These are phyloP conservation scores for Taenioides sp. DNA, from an alignment of 2,797 vertebrate species.

Conservation along the genomic window DNA sequence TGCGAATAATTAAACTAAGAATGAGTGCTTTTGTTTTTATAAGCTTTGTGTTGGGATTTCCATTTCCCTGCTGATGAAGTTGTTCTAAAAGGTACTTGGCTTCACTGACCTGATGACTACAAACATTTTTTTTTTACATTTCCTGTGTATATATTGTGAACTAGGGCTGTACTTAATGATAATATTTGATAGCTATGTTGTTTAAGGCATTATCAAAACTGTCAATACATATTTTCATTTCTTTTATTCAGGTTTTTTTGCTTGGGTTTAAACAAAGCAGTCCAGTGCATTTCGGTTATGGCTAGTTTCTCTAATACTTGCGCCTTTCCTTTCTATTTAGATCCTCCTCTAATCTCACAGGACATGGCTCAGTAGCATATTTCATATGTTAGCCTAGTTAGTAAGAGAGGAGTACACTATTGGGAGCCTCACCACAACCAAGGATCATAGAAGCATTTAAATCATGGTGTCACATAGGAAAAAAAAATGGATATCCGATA, in stretches of 20 bases:
- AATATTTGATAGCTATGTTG: neutral
- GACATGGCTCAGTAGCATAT: constrained; percentile 30
- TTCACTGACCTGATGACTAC: constrained; percentile 12
- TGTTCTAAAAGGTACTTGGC: constrained; percentile 27
- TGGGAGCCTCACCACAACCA: constrained; percentile 5
- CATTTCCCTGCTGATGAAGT: constrained; percentile 33
- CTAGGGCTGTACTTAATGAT: neutral
- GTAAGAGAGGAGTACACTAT: constrained; percentile 9
- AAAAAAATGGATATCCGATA: neutral
- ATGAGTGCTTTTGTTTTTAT: neutral
- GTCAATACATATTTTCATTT: neutral
- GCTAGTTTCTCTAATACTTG: constrained; percentile 21
- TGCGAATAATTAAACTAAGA: constrained; percentile 25
- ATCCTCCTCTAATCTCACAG: constrained; percentile 18
- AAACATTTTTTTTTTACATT: constrained; percentile 24
- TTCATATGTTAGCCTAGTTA: constrained; percentile 35
- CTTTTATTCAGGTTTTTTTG: too few relatives aligned
- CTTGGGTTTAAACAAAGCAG: neutral
- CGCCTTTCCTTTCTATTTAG: constrained; percentile 9
- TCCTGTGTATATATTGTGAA: constrained; percentile 16
- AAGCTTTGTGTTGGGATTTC: constrained; percentile 19
- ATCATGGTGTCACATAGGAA: constrained; percentile 4
- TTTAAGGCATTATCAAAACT: neutral
- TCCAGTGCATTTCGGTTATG: constrained; percentile 25
- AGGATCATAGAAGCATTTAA: neutral